Conservation (phyloP, 2,797 vertebrate genomes). For the Neostethus bicornis region DNA sequence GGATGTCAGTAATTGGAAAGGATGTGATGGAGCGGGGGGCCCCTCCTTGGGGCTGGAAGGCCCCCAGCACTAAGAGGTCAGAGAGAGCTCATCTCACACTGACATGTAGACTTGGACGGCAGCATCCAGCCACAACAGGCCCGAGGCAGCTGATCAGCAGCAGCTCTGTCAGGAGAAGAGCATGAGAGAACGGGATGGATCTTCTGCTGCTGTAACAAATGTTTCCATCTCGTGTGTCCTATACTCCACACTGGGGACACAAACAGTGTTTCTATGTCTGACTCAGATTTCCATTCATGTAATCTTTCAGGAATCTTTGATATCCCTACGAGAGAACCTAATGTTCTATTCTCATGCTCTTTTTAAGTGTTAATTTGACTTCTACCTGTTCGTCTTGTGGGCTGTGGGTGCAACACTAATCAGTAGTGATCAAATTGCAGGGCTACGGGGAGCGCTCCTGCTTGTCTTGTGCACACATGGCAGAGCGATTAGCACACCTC, state of each 20-base stretch:
- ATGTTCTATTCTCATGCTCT: constrained; percentile 27
- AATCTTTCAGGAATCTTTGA: constrained; percentile 29
- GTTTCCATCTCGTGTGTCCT: constrained; percentile 39
- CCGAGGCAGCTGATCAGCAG: constrained; percentile 69
- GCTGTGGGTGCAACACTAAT: constrained; percentile 52
- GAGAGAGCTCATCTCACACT: constrained; percentile 74
- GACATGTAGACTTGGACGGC: constrained; percentile 74
- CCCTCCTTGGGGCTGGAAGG: constrained; percentile 68
- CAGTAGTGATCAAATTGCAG: constrained; percentile 64
- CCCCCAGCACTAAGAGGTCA: constrained; percentile 76
- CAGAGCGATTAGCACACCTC: constrained; percentile 73
- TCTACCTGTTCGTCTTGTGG: constrained; percentile 50
- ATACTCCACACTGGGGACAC: constrained; percentile 13
- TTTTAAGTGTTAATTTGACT: constrained; percentile 41
- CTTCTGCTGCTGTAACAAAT: constrained; percentile 47
- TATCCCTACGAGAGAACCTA: constrained; percentile 28
- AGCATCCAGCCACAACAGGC: constrained; percentile 78
- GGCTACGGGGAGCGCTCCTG: constrained; percentile 41
- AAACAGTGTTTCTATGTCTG: constrained; percentile 4
- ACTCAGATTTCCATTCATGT: constrained; percentile 21
- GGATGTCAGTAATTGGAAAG: constrained; percentile 84
- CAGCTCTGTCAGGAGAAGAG: constrained; percentile 61
- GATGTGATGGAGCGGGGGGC: constrained; percentile 78
- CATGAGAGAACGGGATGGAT: constrained; percentile 39
- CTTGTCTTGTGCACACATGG: constrained; percentile 39